Evolutionary conservation across 2,113 vertebrate genomes (phyloP), one percentile per base, ranked within the genome.

Genomic region (Nerophis ophidion): DNA sequence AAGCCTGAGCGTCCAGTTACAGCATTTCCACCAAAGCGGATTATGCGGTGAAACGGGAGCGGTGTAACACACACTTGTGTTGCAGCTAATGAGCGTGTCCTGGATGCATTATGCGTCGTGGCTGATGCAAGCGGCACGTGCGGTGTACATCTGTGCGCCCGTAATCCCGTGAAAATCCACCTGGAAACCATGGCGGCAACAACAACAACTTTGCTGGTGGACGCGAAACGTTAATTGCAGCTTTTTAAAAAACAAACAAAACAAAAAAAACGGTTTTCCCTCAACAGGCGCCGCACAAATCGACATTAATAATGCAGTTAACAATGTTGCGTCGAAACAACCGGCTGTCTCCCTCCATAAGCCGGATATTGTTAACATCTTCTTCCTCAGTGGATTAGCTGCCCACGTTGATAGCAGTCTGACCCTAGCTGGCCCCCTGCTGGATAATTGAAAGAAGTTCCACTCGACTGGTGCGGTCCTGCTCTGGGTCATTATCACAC

Each of bases 401-500:
- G 60, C 61, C 58, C 61, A 74, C 63, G 40, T 63, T 47, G 73
- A 79, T 79, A 57, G 65, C 71, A 4, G 57, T 70, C 70, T 79
- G 77, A 85, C 83, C 82, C 56, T 26, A 8, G 14, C 48, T 35
- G 60, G 40, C 57, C 61, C 66, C 62, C 70, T 58, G 46, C 75
- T 15, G 50, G 74, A 74, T 85, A 82, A 85, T 78, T 85, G 76
- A 82, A 81, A 77, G 76, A 70, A 66, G 50, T 6, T 51, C 49
- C 11, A 26, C 19, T 19, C 11, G 19, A 34, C 12, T 19, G 10
- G 26, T 33, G 49, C 49, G 49, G 2, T 8, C 19, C 12, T 46
- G 26, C 26, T 26, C 26, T 26, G 26, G 26, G 4, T 26, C 42
- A 48, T 66, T 57, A 66, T 33, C n/a, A 49, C 61, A 60, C 68